Evolutionary conservation across 1,140 invertebrate species (phyloP), one percentile per base, ranked within the genome.

Genomic region (Platyscapa corneri): DNA sequence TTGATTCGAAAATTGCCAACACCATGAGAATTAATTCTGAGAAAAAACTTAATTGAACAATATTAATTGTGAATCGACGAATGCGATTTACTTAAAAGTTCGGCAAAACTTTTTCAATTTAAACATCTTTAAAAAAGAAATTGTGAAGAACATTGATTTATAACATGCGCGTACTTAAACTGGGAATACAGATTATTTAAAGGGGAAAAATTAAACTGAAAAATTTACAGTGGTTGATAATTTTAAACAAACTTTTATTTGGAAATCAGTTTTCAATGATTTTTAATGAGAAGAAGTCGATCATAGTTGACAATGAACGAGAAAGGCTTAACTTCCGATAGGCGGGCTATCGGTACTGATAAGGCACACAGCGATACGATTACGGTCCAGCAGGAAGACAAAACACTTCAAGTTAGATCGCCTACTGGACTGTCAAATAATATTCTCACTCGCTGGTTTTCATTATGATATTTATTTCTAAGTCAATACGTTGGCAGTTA

Each of bases 371-470:
- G 89, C 88, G 91, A 93, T 92, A 90, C 88, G 90, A 89, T 92
- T 85, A 91, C 89, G 91, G 88, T 89, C 89, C 89, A 88, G 77
- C 74, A 87, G 89, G 89, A 92, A 92, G 91, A 93, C 91, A 90
- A 91, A 92, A 92, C 91, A 92, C 81, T 82, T 67, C 34, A 56
- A 56, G 49, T 67, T 76, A 65, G 27, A 78, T 78, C 83, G 65
- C 34, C 75, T 46, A 83, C 83, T 77, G 64, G 42, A 37, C 72
- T 56, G 27, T 76, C 64, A 65, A 83, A 83, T 39, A 83, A 82
- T 79, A 74, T 56, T 32, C 37, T 83, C 18, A 53, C 34, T 75
- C 76, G 75, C 37, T 72, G 34, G 81, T 87, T 86, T 78, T 81
- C 83, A 87, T 87, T 84, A 87, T 86, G 8, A 14, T 30, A 49